Conservation (phyloP, 2,113 vertebrate species). For the Clarias magur region DNA sequence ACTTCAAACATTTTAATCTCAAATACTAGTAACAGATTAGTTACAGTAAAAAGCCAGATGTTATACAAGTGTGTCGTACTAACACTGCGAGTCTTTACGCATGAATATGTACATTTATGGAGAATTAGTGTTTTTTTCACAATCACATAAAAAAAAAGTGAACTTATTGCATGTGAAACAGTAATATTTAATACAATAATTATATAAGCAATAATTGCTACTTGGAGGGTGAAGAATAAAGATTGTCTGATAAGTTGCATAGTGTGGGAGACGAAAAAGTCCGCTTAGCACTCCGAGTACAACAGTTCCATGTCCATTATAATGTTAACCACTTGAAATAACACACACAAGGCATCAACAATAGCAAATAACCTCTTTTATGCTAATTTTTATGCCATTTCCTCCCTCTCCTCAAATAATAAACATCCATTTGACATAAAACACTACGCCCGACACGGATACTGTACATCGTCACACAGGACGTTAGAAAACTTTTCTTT, state of each 20-base stretch:
- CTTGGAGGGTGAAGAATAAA: conserved; percentile 11
- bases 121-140: conserved; percentile 53
- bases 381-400: too few species aligned
- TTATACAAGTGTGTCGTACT: conserved; percentile 53
- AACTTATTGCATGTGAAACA: conserved; percentile 63
- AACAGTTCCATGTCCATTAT: neutral
- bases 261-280: conserved; percentile 63
- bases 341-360: conserved; percentile 2
- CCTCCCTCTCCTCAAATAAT: neutral
- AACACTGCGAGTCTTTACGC: conserved; percentile 58
- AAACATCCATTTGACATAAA: neutral
- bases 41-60: conserved; percentile 25
- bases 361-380: neutral
- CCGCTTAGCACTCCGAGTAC: neutral
- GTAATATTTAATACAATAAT: conserved; percentile 30
- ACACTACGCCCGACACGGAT: too few species aligned
- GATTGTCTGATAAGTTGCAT: conserved; percentile 68
- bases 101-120: conserved; percentile 55
- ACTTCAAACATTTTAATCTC: neutral
- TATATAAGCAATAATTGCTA: conserved; percentile 47
- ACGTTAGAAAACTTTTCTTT: neutral
- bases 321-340: neutral
- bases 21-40: conserved; percentile 24
- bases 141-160: conserved; percentile 27
- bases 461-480: neutral